phyloP scores from a whole-genome alignment of 1,140 invertebrate genomes.

The roundworm (Caenorhabditis elegans) region WBcel235 BX284606.5:7160501-7161000 shows the following conservation, averaged over 20 bases:
- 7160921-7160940: slow-evolving; percentile 48
- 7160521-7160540: slow-evolving; percentile 16
- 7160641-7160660: too few relatives aligned
- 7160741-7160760: slow-evolving; percentile 58
- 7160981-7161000: slow-evolving; percentile 63
- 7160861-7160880: slow-evolving; percentile 59
- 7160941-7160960: background rate
- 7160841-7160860: slow-evolving; percentile 65
- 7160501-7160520: background rate
- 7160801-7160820: slow-evolving; percentile 59
- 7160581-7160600: background rate
- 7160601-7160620: background rate
- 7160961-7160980: slow-evolving; percentile 59
- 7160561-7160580: background rate
- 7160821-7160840: slow-evolving; percentile 54
- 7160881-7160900: slow-evolving; percentile 58
- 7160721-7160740: background rate
- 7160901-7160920: slow-evolving; percentile 62
- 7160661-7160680: too few relatives aligned
- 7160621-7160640: background rate
- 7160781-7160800: slow-evolving; percentile 61
- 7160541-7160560: background rate
- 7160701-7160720: too few relatives aligned
- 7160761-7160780: slow-evolving; percentile 64
- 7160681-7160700: too few relatives aligned